phyloP scores from a whole-genome alignment of 2,113 vertebrate species.

The Indicator indicator region DNA sequence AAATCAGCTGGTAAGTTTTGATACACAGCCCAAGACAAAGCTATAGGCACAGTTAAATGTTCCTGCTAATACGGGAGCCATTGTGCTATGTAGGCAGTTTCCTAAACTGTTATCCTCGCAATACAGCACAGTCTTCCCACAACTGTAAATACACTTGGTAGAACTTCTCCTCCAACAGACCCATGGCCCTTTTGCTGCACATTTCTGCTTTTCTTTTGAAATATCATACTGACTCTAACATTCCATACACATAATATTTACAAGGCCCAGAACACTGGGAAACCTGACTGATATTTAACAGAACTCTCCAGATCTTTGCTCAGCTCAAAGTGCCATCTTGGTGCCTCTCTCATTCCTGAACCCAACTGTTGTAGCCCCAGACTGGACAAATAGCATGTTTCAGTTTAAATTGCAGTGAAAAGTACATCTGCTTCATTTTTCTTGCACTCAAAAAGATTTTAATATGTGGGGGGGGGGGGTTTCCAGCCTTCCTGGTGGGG shows the following conservation, averaged over 20 bases:
- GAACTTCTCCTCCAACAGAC: neutral
- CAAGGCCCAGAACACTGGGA: neutral
- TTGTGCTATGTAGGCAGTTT: neutral
- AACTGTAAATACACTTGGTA: neutral
- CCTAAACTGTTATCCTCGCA: neutral
- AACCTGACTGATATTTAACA: neutral
- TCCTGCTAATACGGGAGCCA: neutral
- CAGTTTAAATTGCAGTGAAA: neutral
- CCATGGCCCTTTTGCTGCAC: neutral
- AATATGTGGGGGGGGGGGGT: neutral
- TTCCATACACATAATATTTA: neutral
- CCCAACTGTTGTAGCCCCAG: neutral
- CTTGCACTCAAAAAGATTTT: neutral
- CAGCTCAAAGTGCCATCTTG: rapidly evolving
- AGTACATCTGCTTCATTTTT: neutral
- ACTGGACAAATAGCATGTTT: neutral
- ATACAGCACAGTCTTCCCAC: neutral
- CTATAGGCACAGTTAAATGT: neutral
- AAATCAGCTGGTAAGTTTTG: neutral
- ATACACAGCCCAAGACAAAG: neutral
- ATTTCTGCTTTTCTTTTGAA: neutral
- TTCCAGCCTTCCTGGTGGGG: neutral
- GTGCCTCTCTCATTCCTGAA: neutral
- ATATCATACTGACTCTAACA: neutral
- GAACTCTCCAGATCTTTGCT: neutral